Percentiles rank a stretch among this genome's conserved stretches.
Conservation (phyloP, 2,797 vertebrate species). For the Scolopax bukidnonensis region DNA sequence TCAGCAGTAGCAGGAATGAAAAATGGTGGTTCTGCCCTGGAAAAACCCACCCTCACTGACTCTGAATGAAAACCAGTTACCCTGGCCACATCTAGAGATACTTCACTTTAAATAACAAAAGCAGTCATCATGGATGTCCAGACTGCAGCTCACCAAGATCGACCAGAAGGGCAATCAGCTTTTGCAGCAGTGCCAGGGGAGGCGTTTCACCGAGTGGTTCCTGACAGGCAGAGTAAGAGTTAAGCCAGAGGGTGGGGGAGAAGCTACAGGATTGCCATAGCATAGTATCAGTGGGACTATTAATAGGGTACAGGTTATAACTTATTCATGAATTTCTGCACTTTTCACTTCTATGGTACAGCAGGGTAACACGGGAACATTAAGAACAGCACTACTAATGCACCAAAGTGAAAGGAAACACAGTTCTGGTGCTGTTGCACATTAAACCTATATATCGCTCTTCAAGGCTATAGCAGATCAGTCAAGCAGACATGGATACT, state of each 20-base stretch:
- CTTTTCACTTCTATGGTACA: constrained; percentile 33
- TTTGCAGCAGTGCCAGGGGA: neutral
- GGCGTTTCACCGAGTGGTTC: neutral
- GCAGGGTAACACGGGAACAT: constrained; percentile 50
- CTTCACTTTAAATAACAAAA: neutral
- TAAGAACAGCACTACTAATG: constrained; percentile 45
- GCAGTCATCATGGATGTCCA: fast-evolving
- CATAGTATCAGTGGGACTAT: constrained; percentile 59
- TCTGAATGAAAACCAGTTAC: neutral
- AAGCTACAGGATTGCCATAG: constrained; percentile 35
- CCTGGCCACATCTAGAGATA: neutral
- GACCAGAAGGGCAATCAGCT: neutral
- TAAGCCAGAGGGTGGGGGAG: neutral
- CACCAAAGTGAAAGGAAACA: constrained; percentile 35
- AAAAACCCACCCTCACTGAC: neutral
- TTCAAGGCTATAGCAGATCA: constrained; percentile 26
- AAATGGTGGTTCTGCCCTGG: neutral
- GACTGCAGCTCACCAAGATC: neutral
- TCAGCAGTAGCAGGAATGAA: neutral
- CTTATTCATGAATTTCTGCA: constrained; percentile 67
- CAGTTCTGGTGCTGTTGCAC: constrained; percentile 17
- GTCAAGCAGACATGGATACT: constrained; percentile 30
- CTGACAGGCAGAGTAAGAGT: constrained; percentile 19
- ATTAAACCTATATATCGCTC: constrained; percentile 33
- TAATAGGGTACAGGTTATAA: constrained; percentile 64